Percentiles rank a stretch among this genome's conserved stretches.
Evolutionary conservation across 2,888 invertebrate species (phyloP).

Genomic region (Blera fallax): DNA sequence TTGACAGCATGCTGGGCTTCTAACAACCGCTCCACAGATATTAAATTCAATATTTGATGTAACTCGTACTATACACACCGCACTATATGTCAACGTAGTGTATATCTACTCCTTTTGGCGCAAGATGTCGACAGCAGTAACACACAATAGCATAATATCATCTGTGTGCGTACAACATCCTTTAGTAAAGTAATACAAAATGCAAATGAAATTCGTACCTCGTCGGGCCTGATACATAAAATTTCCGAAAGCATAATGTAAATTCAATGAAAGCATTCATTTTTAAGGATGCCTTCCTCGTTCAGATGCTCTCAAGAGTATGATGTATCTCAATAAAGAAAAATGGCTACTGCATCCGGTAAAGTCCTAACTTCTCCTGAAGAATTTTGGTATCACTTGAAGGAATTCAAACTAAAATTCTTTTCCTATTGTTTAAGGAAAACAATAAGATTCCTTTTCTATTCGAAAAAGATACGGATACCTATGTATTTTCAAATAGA

Average conservation of each 20-base stretch:
- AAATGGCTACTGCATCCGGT: constrained; percentile 7
- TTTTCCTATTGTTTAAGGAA: no score
- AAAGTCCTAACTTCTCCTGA: background rate
- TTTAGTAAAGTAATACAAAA: constrained; percentile 36
- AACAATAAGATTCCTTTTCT: no score
- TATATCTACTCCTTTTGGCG: constrained; percentile 17
- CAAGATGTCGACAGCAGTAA: constrained; percentile 14
- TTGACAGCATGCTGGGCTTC: constrained; percentile 41
- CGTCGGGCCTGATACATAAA: constrained; percentile 6
- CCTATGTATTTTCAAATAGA: no score
- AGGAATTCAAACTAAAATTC: background rate
- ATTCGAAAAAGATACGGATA: no score
- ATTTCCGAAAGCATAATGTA: constrained; percentile 23
- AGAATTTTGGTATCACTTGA: background rate
- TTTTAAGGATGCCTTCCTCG: background rate
- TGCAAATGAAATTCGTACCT: constrained; percentile 51
- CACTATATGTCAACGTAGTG: background rate
- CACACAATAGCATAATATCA: background rate
- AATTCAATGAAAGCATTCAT: constrained; percentile 22
- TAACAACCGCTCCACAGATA: constrained; percentile 37
- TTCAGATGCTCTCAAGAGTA: no score
- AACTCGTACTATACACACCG: constrained; percentile 11
- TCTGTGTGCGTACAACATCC: background rate
- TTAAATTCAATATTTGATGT: constrained; percentile 56
- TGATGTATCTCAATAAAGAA: background rate